phyloP scores from a whole-genome alignment of 1,140 invertebrate species.

The Ridgeia piscesae region DNA sequence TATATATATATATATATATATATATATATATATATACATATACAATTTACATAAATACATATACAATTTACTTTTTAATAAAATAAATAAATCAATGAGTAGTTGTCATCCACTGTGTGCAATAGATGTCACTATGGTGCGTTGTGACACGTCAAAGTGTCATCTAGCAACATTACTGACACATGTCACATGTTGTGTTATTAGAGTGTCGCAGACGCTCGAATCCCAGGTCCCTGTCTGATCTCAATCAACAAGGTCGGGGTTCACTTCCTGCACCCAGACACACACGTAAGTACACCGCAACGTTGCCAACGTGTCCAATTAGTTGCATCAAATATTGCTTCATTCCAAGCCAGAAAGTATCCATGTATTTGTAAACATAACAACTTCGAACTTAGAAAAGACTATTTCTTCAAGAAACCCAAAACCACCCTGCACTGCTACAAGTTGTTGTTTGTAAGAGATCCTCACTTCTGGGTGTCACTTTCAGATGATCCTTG shows the following conservation, averaged over 20 bases:
- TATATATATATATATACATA: no score
- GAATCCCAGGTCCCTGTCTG: conserved; percentile 76
- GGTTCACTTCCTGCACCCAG: conserved; percentile 88
- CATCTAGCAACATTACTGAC: background rate
- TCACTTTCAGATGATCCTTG: no score
- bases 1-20: no score
- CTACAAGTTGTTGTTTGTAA: no score
- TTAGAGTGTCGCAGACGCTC: conserved; percentile 77
- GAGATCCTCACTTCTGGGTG: no score
- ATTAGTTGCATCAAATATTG: background rate
- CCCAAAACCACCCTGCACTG: no score
- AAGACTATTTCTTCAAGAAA: background rate
- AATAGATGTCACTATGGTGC: background rate
- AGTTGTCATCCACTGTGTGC: background rate
- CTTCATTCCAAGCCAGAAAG: background rate
- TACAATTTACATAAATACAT: no score
- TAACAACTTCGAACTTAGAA: background rate
- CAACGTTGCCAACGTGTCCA: background rate
- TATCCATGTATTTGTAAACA: background rate
- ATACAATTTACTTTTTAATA: no score
- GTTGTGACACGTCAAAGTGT: background rate
- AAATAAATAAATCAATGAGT: no score
- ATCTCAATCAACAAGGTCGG: conserved; percentile 90
- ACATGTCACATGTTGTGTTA: conserved; percentile 20
- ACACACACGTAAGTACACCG: conserved; percentile 75